Conservation (phyloP, 2,113 vertebrate genomes). For the Zosterops hypoxanthus region DNA sequence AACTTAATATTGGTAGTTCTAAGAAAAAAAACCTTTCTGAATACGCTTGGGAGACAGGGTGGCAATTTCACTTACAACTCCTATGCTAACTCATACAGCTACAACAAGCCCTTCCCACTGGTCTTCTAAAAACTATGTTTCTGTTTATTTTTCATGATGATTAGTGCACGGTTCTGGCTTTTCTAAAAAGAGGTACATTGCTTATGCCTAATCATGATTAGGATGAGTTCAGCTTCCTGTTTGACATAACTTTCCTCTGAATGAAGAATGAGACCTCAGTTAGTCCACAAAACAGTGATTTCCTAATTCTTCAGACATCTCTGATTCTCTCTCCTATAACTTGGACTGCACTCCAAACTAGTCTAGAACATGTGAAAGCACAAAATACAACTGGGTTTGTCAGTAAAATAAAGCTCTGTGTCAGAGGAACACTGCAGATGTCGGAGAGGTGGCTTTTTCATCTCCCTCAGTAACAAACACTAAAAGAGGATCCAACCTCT, state of each 20-base stretch:
- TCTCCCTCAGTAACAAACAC: background rate
- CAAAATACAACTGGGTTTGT: fast-evolving
- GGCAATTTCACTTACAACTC: background rate
- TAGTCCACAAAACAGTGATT: background rate
- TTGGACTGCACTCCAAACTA: background rate
- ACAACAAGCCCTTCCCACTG: background rate
- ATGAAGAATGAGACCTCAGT: background rate
- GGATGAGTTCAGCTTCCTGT: background rate
- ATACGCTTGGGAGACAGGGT: background rate
- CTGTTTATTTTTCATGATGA: background rate
- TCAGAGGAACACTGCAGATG: background rate
- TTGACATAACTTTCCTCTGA: background rate
- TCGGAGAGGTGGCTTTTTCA: fast-evolving
- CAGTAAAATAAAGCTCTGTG: background rate
- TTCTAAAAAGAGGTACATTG: background rate
- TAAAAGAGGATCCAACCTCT: background rate
- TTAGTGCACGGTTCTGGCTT: fast-evolving
- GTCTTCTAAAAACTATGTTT: background rate
- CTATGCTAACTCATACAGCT: background rate
- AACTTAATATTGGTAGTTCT: background rate
- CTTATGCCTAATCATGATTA: background rate
- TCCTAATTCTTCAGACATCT: background rate
- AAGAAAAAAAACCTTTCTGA: background rate
- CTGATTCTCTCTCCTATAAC: background rate
- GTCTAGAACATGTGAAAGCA: background rate